Percentiles rank a stretch among this genome's conserved stretches.
Evolutionary conservation across 2,113 vertebrate species (phyloP).

Genomic region (Paraplagusia blochii): DNA sequence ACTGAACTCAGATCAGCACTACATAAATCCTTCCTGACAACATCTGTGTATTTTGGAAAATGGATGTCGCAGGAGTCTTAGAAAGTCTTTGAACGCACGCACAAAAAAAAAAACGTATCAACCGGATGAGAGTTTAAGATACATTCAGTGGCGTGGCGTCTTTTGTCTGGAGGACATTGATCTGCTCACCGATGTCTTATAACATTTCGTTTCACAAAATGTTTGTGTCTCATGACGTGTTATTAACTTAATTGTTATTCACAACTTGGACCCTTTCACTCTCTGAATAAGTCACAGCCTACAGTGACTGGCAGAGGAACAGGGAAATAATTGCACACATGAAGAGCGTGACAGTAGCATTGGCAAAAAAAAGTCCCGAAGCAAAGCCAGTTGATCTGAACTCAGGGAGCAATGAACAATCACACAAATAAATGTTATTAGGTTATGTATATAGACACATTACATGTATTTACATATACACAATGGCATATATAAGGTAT

Average conservation of each 20-base stretch:
- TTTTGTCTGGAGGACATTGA: neutral
- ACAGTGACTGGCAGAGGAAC: neutral
- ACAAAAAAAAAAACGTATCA: neutral
- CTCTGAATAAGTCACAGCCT: constrained; percentile 2
- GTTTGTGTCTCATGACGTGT: constrained; percentile 13
- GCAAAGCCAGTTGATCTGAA: neutral
- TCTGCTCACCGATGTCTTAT: constrained; percentile 1
- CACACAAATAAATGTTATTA: no score
- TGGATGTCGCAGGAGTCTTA: neutral
- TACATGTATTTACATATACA: no score
- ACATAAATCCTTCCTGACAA: constrained; percentile 19
- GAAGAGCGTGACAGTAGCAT: constrained; percentile 14
- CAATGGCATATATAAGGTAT: no score
- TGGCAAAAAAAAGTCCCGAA: neutral
- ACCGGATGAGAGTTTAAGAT: constrained; percentile 7
- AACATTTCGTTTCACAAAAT: constrained; percentile 34
- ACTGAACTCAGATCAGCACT: constrained; percentile 1
- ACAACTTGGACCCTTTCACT: constrained; percentile 14
- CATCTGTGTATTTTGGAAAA: constrained; percentile 13
- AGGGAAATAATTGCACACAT: constrained; percentile 16
- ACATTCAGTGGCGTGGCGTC: no score
- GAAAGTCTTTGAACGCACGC: constrained; percentile 6
- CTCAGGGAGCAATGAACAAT: no score
- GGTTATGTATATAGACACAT: no score
- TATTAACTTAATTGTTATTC: constrained; percentile 17